phyloP scores from a whole-genome alignment of 2,797 vertebrate genomes.

The Rachycentron canadum region DNA sequence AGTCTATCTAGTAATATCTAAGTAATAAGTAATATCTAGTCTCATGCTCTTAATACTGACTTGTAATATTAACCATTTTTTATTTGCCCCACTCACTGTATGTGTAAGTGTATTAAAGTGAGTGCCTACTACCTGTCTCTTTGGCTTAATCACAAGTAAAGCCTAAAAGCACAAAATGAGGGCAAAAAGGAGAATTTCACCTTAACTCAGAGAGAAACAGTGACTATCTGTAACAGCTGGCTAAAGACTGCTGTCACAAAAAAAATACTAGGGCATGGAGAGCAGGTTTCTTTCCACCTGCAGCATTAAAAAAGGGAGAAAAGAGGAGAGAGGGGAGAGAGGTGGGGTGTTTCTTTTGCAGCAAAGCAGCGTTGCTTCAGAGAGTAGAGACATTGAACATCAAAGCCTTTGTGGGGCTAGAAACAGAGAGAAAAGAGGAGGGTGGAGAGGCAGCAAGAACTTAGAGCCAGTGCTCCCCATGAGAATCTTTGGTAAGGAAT shows the following conservation, averaged over 20 bases:
- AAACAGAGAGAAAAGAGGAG: slow-evolving; percentile 36
- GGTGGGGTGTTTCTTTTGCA: slow-evolving; percentile 41
- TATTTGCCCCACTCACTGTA: slow-evolving; percentile 16
- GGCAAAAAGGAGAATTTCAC: slow-evolving; percentile 1
- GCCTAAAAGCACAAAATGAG: slow-evolving; percentile 2
- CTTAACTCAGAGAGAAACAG: slow-evolving; percentile 11
- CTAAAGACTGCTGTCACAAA: slow-evolving; percentile 20
- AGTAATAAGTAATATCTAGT: background rate
- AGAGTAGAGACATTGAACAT: slow-evolving; percentile 61
- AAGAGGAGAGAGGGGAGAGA: background rate
- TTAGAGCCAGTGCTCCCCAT: slow-evolving; percentile 32
- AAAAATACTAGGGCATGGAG: background rate
- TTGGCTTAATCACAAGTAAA: slow-evolving; percentile 8
- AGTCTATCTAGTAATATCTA: too few species aligned
- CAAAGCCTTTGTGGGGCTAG: slow-evolving; percentile 65
- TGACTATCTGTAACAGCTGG: slow-evolving; percentile 19
- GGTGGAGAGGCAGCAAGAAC: slow-evolving; percentile 27
- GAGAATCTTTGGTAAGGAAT: slow-evolving; percentile 22
- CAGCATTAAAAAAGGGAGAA: background rate
- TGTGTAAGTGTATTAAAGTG: slow-evolving; percentile 34
- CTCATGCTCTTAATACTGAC: slow-evolving; percentile 8
- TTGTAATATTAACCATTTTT: slow-evolving; percentile 28
- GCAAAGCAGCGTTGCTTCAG: slow-evolving; percentile 53
- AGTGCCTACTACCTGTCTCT: slow-evolving; percentile 41
- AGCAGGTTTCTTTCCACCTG: slow-evolving; percentile 42